Evolutionary conservation across 2,888 invertebrate genomes (phyloP).

Genomic region (Polylopha cassiicola): DNA sequence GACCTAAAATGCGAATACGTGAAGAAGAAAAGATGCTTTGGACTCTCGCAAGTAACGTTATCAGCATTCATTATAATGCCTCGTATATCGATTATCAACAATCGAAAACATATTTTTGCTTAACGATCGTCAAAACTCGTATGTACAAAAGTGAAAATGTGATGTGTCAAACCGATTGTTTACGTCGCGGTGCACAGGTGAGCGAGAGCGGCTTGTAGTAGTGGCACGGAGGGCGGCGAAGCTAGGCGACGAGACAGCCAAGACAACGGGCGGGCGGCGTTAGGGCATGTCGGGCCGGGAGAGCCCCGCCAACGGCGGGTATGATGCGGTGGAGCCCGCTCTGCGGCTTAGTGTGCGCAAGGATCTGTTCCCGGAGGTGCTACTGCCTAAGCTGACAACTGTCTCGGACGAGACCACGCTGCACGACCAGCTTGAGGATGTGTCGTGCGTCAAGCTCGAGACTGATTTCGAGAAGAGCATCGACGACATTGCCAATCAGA

Average conservation of each 20-base stretch:
- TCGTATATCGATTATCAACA: slow-evolving; percentile 52
- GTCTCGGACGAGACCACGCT: slow-evolving; percentile 41
- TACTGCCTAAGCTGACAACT: slow-evolving; percentile 42
- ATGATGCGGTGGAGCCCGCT: slow-evolving; percentile 58
- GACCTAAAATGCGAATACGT: slow-evolving; percentile 78
- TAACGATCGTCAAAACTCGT: slow-evolving; percentile 59
- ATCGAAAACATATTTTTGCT: slow-evolving; percentile 55
- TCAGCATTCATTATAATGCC: slow-evolving; percentile 65
- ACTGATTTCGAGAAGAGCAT: slow-evolving; percentile 74
- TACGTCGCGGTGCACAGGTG: slow-evolving; percentile 74
- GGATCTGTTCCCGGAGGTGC: slow-evolving; percentile 67
- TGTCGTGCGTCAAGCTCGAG: slow-evolving; percentile 67
- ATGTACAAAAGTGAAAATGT: slow-evolving; percentile 76
- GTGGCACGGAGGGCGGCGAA: slow-evolving; percentile 64
- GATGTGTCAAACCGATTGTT: slow-evolving; percentile 78
- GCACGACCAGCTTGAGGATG: slow-evolving; percentile 47
- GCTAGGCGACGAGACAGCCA: too few species aligned
- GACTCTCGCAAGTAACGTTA: slow-evolving; percentile 65
- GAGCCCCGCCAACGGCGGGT: slow-evolving; percentile 71
- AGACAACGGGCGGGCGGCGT: slow-evolving; percentile 63
- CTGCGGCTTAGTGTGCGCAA: slow-evolving; percentile 71
- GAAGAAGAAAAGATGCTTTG: slow-evolving; percentile 74
- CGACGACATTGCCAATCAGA: slow-evolving; percentile 66
- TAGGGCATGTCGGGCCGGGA: slow-evolving; percentile 72
- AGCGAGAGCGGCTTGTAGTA: slow-evolving; percentile 66